Base-by-base conservation (phyloP, 2,113 vertebrate genomes). In the Eretmodus cyanostictus region DNA sequence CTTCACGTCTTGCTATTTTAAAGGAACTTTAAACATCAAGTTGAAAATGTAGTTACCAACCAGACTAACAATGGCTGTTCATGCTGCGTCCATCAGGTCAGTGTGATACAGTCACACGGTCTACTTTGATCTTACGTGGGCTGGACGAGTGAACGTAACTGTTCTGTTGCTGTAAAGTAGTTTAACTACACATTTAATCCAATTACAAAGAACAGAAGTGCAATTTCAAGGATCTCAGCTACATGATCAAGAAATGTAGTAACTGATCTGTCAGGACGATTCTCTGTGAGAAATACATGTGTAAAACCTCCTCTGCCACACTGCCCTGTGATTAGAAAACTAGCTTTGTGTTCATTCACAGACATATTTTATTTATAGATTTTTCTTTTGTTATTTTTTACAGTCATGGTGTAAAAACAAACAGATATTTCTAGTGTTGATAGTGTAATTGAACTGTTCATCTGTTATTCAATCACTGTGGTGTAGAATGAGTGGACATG, bases 1-100 rank as follows among this genome's bases (percentile, higher is more conserved):
- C 10, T 2, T 13, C 14, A 29, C 68, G 4, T 19, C 3, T 0
- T 5, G 19, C 12, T 42, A 5, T 4, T 24, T 42, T 1, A 42
- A 40, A 40, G 36, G 13, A 42, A 24, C 22, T 45, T 42, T 27
- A 40, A 71, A 71, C 61, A 66, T 66, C 34, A 22, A 40, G 19
- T 22, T 66, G 27, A 9, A 59, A 31, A 29, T 16, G 24, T 29
- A 16, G 55, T 31, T 61, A 12, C 9, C 17, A 38, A 22, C 10
- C 19, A 68, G 63, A 38, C 19, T 38, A 38, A 68, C 63, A 38
- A 0, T 22, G 3, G n/a, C 4, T 40, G n/a, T 42, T 42, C 63
- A 24, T 27, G 38, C 68, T 45, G 22, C 9, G 38, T 24, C n/a
- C 36, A 68, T 22, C 12, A 0, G 2, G 34, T 71, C 63, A 13